Base-by-base conservation (phyloP, 2,113 vertebrate species). In the Solea senegalensis region DNA sequence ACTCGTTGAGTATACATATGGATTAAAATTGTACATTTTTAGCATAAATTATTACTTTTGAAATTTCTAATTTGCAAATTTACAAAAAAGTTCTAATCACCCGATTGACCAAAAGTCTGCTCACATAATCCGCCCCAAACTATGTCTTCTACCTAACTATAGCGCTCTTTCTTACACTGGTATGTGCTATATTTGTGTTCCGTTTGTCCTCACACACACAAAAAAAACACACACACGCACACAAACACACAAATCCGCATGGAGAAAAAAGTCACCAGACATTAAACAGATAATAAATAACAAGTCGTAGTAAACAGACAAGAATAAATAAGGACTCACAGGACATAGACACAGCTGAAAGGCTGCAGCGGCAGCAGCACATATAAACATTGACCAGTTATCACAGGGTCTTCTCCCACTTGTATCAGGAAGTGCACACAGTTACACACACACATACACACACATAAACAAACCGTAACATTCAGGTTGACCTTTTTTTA, bases 331-430 rank as follows among this genome's bases (percentile, higher is more conserved):
- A 48, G 16, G 8, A 54, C 34, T 64, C 46, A 41, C 49, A 65
- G 65, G 26, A 55, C 59, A 65, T 55, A 65, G 48, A 82, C 5
- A 5, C 13, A 70, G 49, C 45, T 46, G n/a, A 65, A 48, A 69
- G 40, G 45, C 55, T 13, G 55, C 60, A 74, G 34, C 14, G 43
- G 26, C 44, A 73, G 41, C 45, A 72, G 63, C 61, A 52, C 52
- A 58, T 74, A 78, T 74, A 70, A 80, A 73, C 81, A 78, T 67
- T 80, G 74, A 75, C 44, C 55, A 72, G 51, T 61, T 80, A 69
- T 74, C 52, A 50, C 43, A 62, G 50, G 61, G 80, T 76, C 67
- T 72, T 73, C 21, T 7, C 53, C 46, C 49, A 56, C n/a, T 65
- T 48, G 48, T 43, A 76, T 74, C 56, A 69, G 28, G 71, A 16